Evolutionary conservation across 1,140 invertebrate species (phyloP), one percentile per base, ranked within the genome.

Genomic region (Drosophila subpulchrella): DNA sequence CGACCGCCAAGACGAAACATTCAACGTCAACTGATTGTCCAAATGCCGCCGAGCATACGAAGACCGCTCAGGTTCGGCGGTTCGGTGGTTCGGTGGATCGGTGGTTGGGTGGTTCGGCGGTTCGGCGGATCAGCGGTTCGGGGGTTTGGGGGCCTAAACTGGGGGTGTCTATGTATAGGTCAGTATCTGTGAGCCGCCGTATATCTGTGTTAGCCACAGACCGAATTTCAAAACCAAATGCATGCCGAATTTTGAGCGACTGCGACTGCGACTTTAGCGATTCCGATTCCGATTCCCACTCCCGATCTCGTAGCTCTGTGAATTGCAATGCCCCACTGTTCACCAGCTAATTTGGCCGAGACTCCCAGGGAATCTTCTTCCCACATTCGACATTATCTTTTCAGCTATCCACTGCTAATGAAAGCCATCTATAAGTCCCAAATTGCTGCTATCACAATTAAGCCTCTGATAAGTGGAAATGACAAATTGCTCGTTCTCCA

Each of bases 1-100:
- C 86, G 80, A 90, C 86, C 86, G 86, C 70, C 67, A 86, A 90
- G 86, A 86, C 86, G 86, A 72, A 88, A 90, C 82, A 86, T 88
- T 90, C 86, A 90, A 86, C 88, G 82, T 83, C 79, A 90, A 90
- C 86, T 90, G 86, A 90, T 83, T 86, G 86, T 78, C 86, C 86
- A 90, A 90, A 73, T 74, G 75, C 76, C 76, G 78, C 72, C 78
- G 75, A 90, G 55, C 81, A 75, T 68, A 67, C 86, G 76, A 90
- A 90, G 88, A 86, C 86, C 82, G 84, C 77, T 89, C 70, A 79
- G 46, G 60, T 48, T 56, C 58, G 20, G 50, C 41, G 46, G 50
- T 42, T 62, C 58, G 30, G 53, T 11, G 54, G 50, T n/a, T 68
- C 51, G 39, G 36, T 34, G 42, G 54, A 6, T 54, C 36, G 41